Evolutionary conservation across 2,797 vertebrate genomes (phyloP).

Genomic region (Ispidina picta): DNA sequence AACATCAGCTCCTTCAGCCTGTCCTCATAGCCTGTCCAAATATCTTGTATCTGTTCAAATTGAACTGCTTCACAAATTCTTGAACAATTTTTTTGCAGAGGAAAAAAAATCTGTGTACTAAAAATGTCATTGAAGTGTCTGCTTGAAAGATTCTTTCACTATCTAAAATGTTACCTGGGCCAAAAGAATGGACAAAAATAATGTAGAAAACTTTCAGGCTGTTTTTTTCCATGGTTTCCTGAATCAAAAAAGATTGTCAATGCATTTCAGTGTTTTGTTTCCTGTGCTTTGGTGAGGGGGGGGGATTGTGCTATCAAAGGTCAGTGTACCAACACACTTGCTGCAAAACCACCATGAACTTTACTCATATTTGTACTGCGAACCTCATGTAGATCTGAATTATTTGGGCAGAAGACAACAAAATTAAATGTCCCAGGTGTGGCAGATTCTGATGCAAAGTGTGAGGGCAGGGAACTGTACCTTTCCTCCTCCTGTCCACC

Average conservation of each 20-base stretch:
- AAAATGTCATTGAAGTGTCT: background rate
- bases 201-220: background rate
- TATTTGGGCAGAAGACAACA: background rate
- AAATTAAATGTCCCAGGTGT: background rate
- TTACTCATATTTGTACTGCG: background rate
- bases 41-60: background rate
- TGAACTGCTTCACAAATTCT: background rate
- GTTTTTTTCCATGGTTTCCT: background rate
- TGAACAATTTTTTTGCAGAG: background rate
- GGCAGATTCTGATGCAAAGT: background rate
- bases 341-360: background rate
- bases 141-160: background rate
- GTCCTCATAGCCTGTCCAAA: no score
- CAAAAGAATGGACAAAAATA: background rate
- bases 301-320: background rate
- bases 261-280: background rate
- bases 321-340: background rate
- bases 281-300: background rate
- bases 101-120: background rate
- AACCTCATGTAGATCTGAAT: background rate
- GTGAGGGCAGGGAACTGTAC: rapidly evolving
- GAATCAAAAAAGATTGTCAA: background rate
- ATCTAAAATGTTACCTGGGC: background rate
- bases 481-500: background rate
- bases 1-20: no score